phyloP scores from a whole-genome alignment of 1,140 invertebrate genomes.

The Wasmannia auropunctata region DNA sequence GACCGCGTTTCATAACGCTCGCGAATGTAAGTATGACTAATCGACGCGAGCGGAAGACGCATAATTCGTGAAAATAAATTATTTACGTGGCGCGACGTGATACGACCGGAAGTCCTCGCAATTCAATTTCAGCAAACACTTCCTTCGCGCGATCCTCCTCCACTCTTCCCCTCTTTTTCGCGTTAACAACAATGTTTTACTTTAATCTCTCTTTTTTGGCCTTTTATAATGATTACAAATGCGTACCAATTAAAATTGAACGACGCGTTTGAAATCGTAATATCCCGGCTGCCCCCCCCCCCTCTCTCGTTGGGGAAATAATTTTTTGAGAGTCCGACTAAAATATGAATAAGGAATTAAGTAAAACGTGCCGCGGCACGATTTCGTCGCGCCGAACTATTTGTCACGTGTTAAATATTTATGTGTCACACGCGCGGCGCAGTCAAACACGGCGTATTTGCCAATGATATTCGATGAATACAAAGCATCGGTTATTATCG shows the following conservation, averaged over 20 bases:
- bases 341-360: slow-evolving; percentile 35
- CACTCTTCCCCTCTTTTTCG: background rate
- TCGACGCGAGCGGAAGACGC: background rate
- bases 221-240: background rate
- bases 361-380: background rate
- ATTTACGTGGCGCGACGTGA: background rate
- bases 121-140: background rate
- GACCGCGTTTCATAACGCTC: background rate
- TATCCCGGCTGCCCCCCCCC: background rate
- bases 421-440: background rate
- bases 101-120: background rate
- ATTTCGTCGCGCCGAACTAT: slow-evolving; percentile 12
- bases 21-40: background rate
- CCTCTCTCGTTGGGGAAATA: background rate
- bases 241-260: background rate
- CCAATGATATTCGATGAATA: slow-evolving; percentile 49
- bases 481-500: slow-evolving; percentile 14
- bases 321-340: background rate
- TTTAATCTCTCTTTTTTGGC: background rate
- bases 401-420: slow-evolving; percentile 32
- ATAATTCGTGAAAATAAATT: slow-evolving; percentile 9
- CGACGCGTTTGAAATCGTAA: background rate
- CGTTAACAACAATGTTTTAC: background rate
- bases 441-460: slow-evolving; percentile 36
- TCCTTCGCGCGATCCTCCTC: background rate